phyloP scores from a whole-genome alignment of 2,113 vertebrate species.

The Catharus fuscescens region DNA sequence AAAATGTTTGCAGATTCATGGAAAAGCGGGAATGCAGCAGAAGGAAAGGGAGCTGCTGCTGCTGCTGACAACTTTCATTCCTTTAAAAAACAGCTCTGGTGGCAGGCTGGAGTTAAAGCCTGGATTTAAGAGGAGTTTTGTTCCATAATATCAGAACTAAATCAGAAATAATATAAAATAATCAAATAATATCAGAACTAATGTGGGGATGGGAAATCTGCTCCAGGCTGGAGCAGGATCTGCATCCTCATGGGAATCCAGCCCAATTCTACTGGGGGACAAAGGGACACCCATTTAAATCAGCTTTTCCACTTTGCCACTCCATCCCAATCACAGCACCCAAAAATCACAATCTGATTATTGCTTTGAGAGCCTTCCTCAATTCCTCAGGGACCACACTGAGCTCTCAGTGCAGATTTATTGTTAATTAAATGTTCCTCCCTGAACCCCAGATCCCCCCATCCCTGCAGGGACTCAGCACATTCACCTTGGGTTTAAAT shows the following conservation, averaged over 20 bases:
- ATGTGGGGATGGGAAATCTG: background rate
- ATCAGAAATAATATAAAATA: too few relatives aligned
- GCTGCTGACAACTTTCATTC: background rate
- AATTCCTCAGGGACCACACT: background rate
- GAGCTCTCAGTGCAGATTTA: background rate
- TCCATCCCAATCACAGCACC: accelerated
- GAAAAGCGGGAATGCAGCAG: background rate
- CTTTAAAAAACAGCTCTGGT: background rate
- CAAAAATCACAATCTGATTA: background rate
- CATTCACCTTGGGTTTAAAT: background rate
- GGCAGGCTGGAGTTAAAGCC: background rate
- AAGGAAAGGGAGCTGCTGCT: background rate
- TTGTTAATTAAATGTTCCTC: background rate
- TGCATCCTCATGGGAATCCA: background rate
- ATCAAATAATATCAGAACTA: accelerated
- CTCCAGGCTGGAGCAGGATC: background rate
- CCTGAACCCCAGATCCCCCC: background rate
- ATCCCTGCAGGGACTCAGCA: background rate
- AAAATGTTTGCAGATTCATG: background rate
- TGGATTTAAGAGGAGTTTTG: background rate
- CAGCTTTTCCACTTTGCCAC: background rate
- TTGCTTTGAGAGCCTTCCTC: background rate
- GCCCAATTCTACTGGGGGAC: background rate
- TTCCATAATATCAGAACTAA: background rate
- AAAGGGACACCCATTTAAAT: background rate